Percentiles rank a stretch among this genome's conserved stretches.
Conservation (phyloP, 2,113 vertebrate genomes). For the Anolis carolinensis region DNA sequence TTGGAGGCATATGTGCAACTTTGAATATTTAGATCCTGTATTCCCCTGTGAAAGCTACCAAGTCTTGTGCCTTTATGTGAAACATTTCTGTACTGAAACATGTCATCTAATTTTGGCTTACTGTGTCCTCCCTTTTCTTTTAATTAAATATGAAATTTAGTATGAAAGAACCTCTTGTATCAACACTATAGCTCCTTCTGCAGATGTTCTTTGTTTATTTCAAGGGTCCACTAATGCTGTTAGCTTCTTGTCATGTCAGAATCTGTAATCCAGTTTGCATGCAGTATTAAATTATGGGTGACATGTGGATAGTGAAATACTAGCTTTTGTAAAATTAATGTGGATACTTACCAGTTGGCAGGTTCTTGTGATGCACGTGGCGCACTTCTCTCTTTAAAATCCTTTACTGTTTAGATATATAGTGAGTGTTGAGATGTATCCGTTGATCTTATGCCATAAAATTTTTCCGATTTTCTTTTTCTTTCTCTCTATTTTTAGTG, state of each 20-base stretch:
- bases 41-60: background rate
- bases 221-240: slow-evolving; percentile 30
- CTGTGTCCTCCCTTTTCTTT: background rate
- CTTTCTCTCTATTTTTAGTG: no score
- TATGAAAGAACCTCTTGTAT: slow-evolving; percentile 23
- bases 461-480: background rate
- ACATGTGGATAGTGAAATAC: slow-evolving; percentile 58
- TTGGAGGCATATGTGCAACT: background rate
- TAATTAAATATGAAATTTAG: slow-evolving; percentile 34
- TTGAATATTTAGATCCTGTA: background rate
- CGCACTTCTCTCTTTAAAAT: slow-evolving; percentile 55
- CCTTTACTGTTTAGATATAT: no score
- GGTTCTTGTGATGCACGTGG: slow-evolving; percentile 53
- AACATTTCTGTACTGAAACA: slow-evolving; percentile 3
- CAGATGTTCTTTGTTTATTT: slow-evolving; percentile 43
- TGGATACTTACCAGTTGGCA: slow-evolving; percentile 68
- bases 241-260: slow-evolving; percentile 66
- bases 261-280: slow-evolving; percentile 65
- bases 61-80: slow-evolving; percentile 13
- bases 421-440: slow-evolving; percentile 49
- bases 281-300: slow-evolving; percentile 66
- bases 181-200: slow-evolving; percentile 38
- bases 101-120: background rate
- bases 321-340: slow-evolving; percentile 67
- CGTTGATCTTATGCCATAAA: slow-evolving; percentile 53